A percentile compares a stretch with the other conserved stretches of the same genome.
phyloP scores from a whole-genome alignment of 2,888 invertebrate species.

The Lasius platythorax region DNA sequence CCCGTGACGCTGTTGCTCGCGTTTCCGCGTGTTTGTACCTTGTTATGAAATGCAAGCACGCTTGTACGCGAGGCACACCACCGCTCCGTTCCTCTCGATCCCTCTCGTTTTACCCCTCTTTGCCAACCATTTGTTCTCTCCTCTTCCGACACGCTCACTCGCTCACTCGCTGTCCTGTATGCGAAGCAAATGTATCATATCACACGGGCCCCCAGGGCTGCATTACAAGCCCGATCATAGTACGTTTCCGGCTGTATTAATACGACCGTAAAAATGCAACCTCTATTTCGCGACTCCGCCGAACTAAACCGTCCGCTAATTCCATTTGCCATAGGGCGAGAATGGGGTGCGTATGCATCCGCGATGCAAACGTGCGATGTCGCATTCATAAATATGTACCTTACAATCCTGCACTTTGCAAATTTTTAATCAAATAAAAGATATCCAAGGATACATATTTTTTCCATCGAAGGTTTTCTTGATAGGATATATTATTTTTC shows the following conservation, averaged over 20 bases:
- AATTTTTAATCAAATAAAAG: constrained; percentile 14
- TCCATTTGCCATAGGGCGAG: constrained; percentile 76
- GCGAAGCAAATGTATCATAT: constrained; percentile 84
- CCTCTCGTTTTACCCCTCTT: constrained; percentile 60
- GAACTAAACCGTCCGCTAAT: constrained; percentile 80
- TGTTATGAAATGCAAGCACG: constrained; percentile 79
- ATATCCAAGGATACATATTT: not conserved
- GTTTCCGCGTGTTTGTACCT: constrained; percentile 77
- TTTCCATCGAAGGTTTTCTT: not conserved
- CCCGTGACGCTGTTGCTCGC: constrained; percentile 57
- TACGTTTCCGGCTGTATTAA: constrained; percentile 82
- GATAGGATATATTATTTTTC: not conserved
- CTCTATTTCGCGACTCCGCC: constrained; percentile 76
- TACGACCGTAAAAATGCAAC: constrained; percentile 81
- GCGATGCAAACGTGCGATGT: constrained; percentile 10
- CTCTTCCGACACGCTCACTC: constrained; percentile 61
- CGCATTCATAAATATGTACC: constrained; percentile 46
- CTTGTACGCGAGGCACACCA: constrained; percentile 68
- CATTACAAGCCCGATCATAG: constrained; percentile 84
- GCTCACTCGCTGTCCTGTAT: constrained; percentile 72
- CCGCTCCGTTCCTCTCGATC: constrained; percentile 61
- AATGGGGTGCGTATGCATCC: constrained; percentile 45
- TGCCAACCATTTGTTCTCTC: constrained; percentile 46
- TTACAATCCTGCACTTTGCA: not conserved
- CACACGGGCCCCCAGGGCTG: constrained; percentile 83